phyloP scores from a whole-genome alignment of 1,140 invertebrate species.

The Eriocheir sinensis region DNA sequence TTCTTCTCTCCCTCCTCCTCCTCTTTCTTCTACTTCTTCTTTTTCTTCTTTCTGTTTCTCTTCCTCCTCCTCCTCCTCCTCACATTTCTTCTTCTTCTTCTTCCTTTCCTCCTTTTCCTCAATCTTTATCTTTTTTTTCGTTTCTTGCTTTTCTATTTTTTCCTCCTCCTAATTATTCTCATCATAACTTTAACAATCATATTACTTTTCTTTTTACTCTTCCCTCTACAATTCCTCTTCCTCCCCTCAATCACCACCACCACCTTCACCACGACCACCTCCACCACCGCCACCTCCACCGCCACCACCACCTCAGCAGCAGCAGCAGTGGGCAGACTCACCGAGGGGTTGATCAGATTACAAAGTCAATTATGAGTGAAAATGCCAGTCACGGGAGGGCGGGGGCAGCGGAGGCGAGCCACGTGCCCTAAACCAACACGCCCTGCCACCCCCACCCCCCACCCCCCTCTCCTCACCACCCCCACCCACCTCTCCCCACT shows the following conservation, averaged over 20 bases:
- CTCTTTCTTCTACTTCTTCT: too few relatives aligned
- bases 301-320: neutral
- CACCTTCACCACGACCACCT: neutral
- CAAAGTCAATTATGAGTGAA: constrained; percentile 68
- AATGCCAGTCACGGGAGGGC: constrained; percentile 57
- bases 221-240: neutral
- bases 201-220: neutral
- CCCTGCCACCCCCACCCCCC: constrained; percentile 32
- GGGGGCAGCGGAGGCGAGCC: neutral
- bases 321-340: neutral
- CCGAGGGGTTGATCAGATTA: constrained; percentile 71
- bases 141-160: too few relatives aligned
- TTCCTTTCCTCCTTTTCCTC: too few relatives aligned
- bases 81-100: neutral
- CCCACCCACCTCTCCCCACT: neutral
- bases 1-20: too few relatives aligned
- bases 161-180: too few relatives aligned
- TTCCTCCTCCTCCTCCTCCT: too few relatives aligned
- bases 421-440: constrained; percentile 30
- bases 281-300: neutral
- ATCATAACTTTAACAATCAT: too few relatives aligned
- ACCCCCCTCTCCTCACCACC: neutral
- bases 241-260: too few relatives aligned
- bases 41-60: too few relatives aligned
- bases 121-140: too few relatives aligned